Evolutionary conservation across 2,888 invertebrate genomes (phyloP).

Genomic region (Spodoptera littoralis): DNA sequence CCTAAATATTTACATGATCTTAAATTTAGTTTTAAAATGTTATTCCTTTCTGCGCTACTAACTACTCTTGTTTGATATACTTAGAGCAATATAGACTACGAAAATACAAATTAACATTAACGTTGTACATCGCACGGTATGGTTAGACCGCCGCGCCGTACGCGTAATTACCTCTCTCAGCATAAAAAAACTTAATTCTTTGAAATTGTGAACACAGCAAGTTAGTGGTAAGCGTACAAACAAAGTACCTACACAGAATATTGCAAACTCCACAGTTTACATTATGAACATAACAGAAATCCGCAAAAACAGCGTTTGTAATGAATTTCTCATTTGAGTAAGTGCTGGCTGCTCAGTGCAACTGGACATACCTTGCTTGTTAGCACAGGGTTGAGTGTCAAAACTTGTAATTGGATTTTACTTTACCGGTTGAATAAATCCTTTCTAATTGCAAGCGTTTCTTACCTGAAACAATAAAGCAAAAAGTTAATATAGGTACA

Average conservation of each 20-base stretch:
- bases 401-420: slow-evolving; percentile 33
- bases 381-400: slow-evolving; percentile 43
- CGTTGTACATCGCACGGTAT: slow-evolving; percentile 34
- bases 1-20: slow-evolving; percentile 48
- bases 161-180: slow-evolving; percentile 53
- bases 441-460: slow-evolving; percentile 16
- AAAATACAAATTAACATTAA: slow-evolving; percentile 38
- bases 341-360: slow-evolving; percentile 45
- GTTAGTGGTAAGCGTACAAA: slow-evolving; percentile 54
- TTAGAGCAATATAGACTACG: slow-evolving; percentile 32
- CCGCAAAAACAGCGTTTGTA: slow-evolving; percentile 57
- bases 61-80: slow-evolving; percentile 25
- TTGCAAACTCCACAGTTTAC: slow-evolving; percentile 51
- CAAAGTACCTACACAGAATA: slow-evolving; percentile 39
- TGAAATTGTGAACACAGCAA: slow-evolving; percentile 57
- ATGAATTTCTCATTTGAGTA: slow-evolving; percentile 55
- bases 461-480: slow-evolving; percentile 62
- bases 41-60: slow-evolving; percentile 31
- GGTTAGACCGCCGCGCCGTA: slow-evolving; percentile 45
- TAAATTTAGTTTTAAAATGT: slow-evolving; percentile 37
- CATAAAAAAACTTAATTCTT: slow-evolving; percentile 46
- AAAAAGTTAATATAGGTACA: slow-evolving; percentile 5
- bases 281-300: slow-evolving; percentile 52
- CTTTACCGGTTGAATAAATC: slow-evolving; percentile 33
- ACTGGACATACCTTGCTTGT: slow-evolving; percentile 40